Evolutionary conservation across 1,140 invertebrate species (phyloP).

Genomic region (Cephus cinctus): DNA sequence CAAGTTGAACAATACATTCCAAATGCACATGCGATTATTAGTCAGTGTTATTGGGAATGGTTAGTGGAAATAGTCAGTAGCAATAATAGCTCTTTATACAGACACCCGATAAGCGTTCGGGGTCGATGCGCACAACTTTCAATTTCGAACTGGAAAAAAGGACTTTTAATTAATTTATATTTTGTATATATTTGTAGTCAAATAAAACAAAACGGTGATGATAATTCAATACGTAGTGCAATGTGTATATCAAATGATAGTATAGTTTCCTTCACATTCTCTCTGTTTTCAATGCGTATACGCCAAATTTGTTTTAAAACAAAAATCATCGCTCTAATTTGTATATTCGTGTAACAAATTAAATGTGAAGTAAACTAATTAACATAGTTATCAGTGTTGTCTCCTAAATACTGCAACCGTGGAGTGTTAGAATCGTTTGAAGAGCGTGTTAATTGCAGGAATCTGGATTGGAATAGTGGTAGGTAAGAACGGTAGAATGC

Average conservation of each 20-base stretch:
- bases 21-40: too few relatives aligned
- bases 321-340: too few relatives aligned
- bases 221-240: not conserved
- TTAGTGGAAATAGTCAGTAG: too few relatives aligned
- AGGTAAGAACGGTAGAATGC: slow-evolving; percentile 36
- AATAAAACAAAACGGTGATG: too few relatives aligned
- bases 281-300: too few relatives aligned
- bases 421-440: slow-evolving; percentile 24
- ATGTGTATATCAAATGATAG: not conserved
- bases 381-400: slow-evolving; percentile 19
- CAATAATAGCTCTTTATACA: too few relatives aligned
- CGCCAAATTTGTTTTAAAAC: too few relatives aligned
- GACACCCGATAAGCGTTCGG: too few relatives aligned
- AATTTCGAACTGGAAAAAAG: too few relatives aligned
- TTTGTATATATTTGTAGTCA: not conserved
- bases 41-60: too few relatives aligned
- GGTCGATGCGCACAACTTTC: too few relatives aligned
- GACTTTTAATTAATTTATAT: too few relatives aligned
- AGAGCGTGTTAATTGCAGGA: slow-evolving; percentile 26
- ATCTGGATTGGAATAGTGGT: slow-evolving; percentile 16
- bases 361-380: slow-evolving; percentile 13
- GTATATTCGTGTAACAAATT: not conserved
- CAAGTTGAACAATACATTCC: not conserved
- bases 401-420: slow-evolving; percentile 39
- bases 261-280: not conserved